Evolutionary conservation across 2,113 vertebrate genomes (phyloP), one percentile per base, ranked within the genome.

Genomic region (Microtus oregoni): DNA sequence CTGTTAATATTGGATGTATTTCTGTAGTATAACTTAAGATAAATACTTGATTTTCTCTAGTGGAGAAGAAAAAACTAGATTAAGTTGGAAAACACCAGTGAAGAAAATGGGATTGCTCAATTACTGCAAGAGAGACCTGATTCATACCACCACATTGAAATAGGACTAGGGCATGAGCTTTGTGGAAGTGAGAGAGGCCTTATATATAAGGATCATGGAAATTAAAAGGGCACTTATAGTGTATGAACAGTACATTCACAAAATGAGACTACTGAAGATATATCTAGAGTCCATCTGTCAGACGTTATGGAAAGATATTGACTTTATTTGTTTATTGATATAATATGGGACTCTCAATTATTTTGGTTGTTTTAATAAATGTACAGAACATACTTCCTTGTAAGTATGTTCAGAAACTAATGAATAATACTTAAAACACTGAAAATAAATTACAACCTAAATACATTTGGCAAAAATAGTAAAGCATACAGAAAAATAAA

Each of bases 141-240:
- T 44, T 17, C 0, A 2, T 47, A 1, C 9, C 8, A 70, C 2
- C 28, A 4, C 11, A n/a, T 12, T 58, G 28, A 58, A 14, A 2
- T 11, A 6, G 22, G 7, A 12, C 32, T 50, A 28, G 13, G 8
- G 3, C 35, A 58, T 24, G 44, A 20, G 14, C 2, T 41, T 44
- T 26, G 65, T 2, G 12, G 2, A 76, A 0, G 4, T 14, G 28
- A 38, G 38, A n/a, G 35, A 13, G 35, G 24, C 63, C 24, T 55
- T 26, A 13, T 41, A 17, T 7, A n/a, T n/a, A 20, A 50, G 61
- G 28, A 79, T 28, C 9, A n/a, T 5, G 8, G 13, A 4, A 47
- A 77, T 76, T 14, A 55, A 55, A 73, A 77, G 50, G 4, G 20
- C 22, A n/a, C 15, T 63, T 15, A 67, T 52, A 6, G 10, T n/a